Base-by-base conservation (phyloP, 2,888 invertebrate species). In the Philaethria dido region DNA sequence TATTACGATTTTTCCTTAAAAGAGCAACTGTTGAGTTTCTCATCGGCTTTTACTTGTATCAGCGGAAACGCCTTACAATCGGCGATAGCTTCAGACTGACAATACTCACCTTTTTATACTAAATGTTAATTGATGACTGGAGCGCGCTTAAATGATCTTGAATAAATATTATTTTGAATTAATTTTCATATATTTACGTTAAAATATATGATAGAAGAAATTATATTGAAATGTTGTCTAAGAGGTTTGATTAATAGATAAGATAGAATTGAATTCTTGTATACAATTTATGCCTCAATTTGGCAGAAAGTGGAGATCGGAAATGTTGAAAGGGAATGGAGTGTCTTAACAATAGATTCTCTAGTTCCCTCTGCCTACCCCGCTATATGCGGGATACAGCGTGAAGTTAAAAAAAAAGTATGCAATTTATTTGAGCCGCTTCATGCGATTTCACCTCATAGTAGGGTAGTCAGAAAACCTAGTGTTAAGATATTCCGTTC, bases 101-200 rank as follows among this genome's bases (percentile, higher is more conserved):
- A 50, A 3, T 48, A 48, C 48, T 48, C 22, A 48, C 22, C 48
- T 48, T 48, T 22, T 6, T 14, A 14, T n/a, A 9, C 25, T 9
- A 50, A 22, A 48, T 48, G 48, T 48, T 22, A n/a, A n/a, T 50
- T 50, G 8, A 25, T n/a, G 25, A 50, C 3, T n/a, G 14, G 25
- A 50, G 9, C n/a, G 25, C 50, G 9, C n/a, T 29, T 29, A 3
- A 50, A 29, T 9, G 25, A 9, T 50, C 25, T 29, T 16, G 29
- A n/a, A 50, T 16, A 50, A 16, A 50, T 50, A 29, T 29, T 50
- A 50, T 50, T 29, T n/a, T 16, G n/a, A 29, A 50, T 29, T n/a
- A 29, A 29, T 29, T 25, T 4, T 14, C 25, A 50, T 29, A 50
- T n/a, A 9, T 50, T 50, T 16, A n/a, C 4, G 4, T 50, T n/a